Evolutionary conservation across 1,140 invertebrate species (phyloP).

Genomic region (Camponotus floridanus): DNA sequence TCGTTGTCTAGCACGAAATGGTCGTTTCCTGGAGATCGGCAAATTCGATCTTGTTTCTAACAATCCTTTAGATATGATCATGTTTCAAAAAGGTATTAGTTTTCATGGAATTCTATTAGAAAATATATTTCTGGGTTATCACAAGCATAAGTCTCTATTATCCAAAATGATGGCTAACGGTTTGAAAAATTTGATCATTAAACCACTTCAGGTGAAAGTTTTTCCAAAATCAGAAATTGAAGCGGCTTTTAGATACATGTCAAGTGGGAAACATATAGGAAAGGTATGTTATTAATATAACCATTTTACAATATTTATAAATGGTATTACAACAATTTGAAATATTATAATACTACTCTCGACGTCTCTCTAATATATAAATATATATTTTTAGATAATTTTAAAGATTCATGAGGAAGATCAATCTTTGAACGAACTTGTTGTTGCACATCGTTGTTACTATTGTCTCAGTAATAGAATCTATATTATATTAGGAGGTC

Average conservation of each 20-base stretch:
- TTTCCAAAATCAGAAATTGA: constrained; percentile 85
- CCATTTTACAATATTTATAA: not conserved
- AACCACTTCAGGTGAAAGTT: constrained; percentile 83
- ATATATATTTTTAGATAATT: too few relatives aligned
- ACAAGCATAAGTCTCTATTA: constrained; percentile 87
- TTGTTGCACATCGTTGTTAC: too few relatives aligned
- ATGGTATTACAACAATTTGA: not conserved
- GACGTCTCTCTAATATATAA: too few relatives aligned
- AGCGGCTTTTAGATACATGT: constrained; percentile 88
- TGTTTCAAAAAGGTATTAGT: constrained; percentile 94
- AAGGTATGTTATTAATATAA: constrained; percentile 83
- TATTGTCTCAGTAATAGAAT: too few relatives aligned
- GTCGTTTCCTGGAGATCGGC: constrained; percentile 92
- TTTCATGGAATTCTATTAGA: constrained; percentile 91
- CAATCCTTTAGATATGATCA: constrained; percentile 89
- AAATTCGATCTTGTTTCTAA: constrained; percentile 91
- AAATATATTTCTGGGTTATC: not conserved
- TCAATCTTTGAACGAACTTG: too few relatives aligned
- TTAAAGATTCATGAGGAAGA: too few relatives aligned
- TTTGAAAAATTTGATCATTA: constrained; percentile 85
- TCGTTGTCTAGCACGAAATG: constrained; percentile 90
- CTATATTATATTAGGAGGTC: too few relatives aligned
- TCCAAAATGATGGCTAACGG: constrained; percentile 82
- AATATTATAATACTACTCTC: too few relatives aligned
- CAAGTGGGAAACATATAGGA: constrained; percentile 91